These are phyloP conservation scores for Phortica variegata DNA, from an alignment of 1,140 invertebrate genomes.

Conservation along the genomic window DNA sequence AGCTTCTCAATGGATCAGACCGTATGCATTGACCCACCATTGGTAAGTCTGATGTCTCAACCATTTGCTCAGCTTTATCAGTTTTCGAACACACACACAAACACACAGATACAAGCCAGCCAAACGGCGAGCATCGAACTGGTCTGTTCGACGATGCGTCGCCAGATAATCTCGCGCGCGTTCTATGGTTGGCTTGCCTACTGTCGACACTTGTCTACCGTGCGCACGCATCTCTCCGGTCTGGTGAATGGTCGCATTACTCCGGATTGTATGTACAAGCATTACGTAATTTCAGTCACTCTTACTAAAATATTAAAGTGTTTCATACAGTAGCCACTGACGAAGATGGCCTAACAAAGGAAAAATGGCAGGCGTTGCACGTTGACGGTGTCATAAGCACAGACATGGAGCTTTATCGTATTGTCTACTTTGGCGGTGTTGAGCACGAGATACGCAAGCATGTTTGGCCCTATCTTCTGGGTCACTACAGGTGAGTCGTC, in stretches of 20 bases:
- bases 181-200: constrained; percentile 95
- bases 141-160: constrained; percentile 87
- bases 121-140: constrained; percentile 62
- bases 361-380: constrained; percentile 66
- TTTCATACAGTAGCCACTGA: constrained; percentile 55
- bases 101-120: constrained; percentile 18
- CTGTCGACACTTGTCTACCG: constrained; percentile 84
- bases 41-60: constrained; percentile 5
- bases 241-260: constrained; percentile 72
- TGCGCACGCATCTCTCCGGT: constrained; percentile 83
- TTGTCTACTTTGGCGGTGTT: constrained; percentile 84
- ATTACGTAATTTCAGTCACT: background rate
- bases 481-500: constrained; percentile 69
- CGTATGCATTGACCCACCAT: constrained; percentile 4
- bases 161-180: constrained; percentile 88
- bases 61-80: background rate
- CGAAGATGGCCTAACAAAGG: constrained; percentile 65
- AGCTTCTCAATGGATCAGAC: constrained; percentile 29
- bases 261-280: constrained; percentile 59
- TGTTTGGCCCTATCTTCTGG: constrained; percentile 87
- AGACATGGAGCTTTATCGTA: constrained; percentile 71
- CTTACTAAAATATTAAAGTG: background rate
- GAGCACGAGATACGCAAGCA: constrained; percentile 74
- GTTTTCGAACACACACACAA: too few relatives aligned
- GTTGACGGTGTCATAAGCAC: constrained; percentile 63